A percentile compares a stretch with the other conserved stretches of the same genome.
Evolutionary conservation across 2,797 vertebrate genomes (phyloP).

Genomic region (Enteromius radiatus): DNA sequence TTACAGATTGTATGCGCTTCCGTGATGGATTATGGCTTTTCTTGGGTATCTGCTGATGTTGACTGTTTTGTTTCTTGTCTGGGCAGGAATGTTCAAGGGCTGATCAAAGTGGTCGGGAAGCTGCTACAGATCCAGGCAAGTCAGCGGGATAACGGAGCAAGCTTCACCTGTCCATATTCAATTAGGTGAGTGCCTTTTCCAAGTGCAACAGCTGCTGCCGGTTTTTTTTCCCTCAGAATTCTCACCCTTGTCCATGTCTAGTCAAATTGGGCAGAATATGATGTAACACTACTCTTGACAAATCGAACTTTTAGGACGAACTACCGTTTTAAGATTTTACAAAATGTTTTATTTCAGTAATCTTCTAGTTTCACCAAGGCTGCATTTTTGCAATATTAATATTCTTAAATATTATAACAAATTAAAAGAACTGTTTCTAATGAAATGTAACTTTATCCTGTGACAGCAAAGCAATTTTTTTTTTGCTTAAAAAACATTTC

Average conservation of each 20-base stretch:
- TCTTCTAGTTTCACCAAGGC: neutral
- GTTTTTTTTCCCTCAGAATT: neutral
- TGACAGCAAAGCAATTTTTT: neutral
- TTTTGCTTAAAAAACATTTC: neutral
- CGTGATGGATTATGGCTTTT: constrained; percentile 4
- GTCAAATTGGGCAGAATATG: neutral
- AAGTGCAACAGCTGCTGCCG: constrained; percentile 1
- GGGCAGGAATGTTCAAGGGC: constrained; percentile 87
- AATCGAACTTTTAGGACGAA: neutral
- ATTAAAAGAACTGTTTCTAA: neutral
- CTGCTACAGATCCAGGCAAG: constrained; percentile 87
- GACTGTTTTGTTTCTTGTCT: constrained; percentile 27
- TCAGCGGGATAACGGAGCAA: constrained; percentile 67
- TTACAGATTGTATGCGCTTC: neutral
- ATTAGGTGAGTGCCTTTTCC: constrained; percentile 70
- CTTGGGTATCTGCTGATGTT: constrained; percentile 8
- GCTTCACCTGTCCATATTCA: constrained; percentile 75
- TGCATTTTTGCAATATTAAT: neutral
- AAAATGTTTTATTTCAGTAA: neutral
- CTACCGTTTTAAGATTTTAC: neutral
- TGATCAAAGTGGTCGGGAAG: constrained; percentile 86
- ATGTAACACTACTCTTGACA: neutral
- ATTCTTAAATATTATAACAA: neutral
- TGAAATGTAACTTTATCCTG: neutral
- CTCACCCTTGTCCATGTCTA: neutral